Evolutionary conservation across 35 echinoderm and acorn worm genomes (phyloP).

Genomic region (Apostichopus californicus): DNA sequence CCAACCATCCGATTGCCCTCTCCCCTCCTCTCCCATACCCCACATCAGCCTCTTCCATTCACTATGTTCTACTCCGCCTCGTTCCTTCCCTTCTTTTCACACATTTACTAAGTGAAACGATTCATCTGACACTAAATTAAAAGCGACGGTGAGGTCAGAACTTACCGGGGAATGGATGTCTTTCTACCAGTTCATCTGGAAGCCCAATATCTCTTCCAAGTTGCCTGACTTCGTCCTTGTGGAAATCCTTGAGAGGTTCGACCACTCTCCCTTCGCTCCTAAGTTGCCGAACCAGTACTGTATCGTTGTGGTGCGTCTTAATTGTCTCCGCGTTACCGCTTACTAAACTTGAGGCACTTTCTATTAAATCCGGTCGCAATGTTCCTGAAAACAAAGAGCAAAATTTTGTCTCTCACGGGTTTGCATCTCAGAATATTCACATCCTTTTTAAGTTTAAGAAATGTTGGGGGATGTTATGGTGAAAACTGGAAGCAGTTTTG

Average conservation of each 20-base stretch:
- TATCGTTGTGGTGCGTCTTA: conserved; percentile 96
- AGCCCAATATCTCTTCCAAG: conserved; percentile 89
- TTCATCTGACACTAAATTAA: no score
- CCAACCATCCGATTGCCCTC: no score
- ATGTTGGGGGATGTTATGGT: no score
- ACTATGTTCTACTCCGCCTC: no score
- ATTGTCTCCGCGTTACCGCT: conserved; percentile 93
- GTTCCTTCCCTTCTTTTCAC: no score
- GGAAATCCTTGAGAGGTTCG: conserved; percentile 96
- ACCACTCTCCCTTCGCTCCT: conserved; percentile 80
- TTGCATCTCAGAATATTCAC: no score
- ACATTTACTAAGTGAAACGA: no score
- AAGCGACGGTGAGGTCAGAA: no score
- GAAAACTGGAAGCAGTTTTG: no score
- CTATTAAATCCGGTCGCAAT: conserved; percentile 89
- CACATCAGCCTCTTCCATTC: no score
- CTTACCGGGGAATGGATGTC: conserved; percentile 96
- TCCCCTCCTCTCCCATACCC: no score
- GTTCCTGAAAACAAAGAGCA: conserved; percentile 66
- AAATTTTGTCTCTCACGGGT: no score
- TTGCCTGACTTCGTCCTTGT: conserved; percentile 79
- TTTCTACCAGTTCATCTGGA: conserved; percentile 82
- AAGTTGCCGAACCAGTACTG: conserved; percentile 83
- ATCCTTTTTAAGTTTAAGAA: not conserved
- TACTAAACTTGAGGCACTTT: conserved; percentile 87